Evolutionary conservation across 2,113 vertebrate species (phyloP), one percentile per base, ranked within the genome.

Genomic region (Fulmarus glacialis): DNA sequence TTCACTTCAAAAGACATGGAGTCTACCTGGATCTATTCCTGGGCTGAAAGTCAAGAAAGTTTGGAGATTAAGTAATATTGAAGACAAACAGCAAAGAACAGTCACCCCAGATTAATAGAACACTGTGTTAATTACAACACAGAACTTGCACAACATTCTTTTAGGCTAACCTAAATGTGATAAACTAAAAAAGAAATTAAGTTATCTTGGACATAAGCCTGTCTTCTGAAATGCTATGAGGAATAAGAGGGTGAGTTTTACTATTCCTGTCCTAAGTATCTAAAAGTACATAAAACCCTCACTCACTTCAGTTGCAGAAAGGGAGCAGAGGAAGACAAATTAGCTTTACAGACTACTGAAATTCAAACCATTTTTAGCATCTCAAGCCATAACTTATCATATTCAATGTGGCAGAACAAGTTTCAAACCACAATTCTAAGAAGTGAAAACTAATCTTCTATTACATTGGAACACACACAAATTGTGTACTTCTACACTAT

Each of bases 1-100:
- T 86, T 94, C 71, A 90, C 96, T 96, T 87, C 60, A 95, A 47
- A 93, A 95, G 82, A 24, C 48, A 64, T 10, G n/a, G 82, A 83
- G 64, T 84, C 78, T 91, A 82, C 27, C 67, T 75, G 26, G 85
- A 85, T 70, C 81, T 93, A 36, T 72, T 53, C 58, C 82, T 82
- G 83, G 56, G 63, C 24, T 53, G 22, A 79, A 90, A 94, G 64
- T 47, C 36, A 82, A 90, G 53, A 36, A 42, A 89, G 47, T 40
- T 12, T 52, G 10, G 32, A 50, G 17, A 67, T 72, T 70, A 87
- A 64, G 23, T 62, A 59, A 50, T n/a, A 62, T 9, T 52, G 43
- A 83, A 79, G 60, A 74, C 38, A 74, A 48, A 73, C 32, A 38
- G 60, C 72, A 86, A 78, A 59, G 38, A 66, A 62, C 30, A 67